Evolutionary conservation across 2,113 vertebrate genomes (phyloP), one percentile per base, ranked within the genome.

Genomic region (Gnathonemus longibarbis): DNA sequence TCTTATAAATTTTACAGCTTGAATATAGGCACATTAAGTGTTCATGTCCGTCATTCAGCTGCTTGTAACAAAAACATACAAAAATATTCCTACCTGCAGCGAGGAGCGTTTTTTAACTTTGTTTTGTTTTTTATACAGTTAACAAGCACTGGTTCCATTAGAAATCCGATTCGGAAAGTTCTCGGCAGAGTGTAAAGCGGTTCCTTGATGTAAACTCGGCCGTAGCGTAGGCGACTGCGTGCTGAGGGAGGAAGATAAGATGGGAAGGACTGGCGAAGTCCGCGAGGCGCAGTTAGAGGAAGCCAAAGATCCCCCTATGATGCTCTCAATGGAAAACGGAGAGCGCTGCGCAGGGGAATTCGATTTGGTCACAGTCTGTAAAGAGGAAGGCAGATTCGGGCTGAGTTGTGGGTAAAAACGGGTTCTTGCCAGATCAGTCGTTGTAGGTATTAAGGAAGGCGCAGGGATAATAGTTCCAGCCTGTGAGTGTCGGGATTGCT

Each of bases 251-350:
- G 96, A 91, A 10, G 96, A 94, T 89, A 97, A 94, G 3, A 95
- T 95, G 5, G 97, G 96, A 31, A 96, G 94, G 24, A 93, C 95
- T 17, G 96, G 96, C 15, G 97, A 94, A 95, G 96, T 96, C 95
- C 97, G 96, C 15, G 96, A 96, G n/a, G 93, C 94, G 90, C 94
- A 96, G 90, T 92, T 92, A 88, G 93, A 92, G 3, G 97, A 94
- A 92, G 95, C 96, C 77, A 96, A 90, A 27, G 96, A 94, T 85
- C 96, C 95, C 0, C 97, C 97, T 91, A 98, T 97, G 93, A 98
- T 97, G 91, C 97, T 98, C 93, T 98, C 98, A 92, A 98, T 98
- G 94, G 97, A 98, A 94, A 98, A 98, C 42, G 98, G 95, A 0
- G 97, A 97, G 8, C 96, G 94, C 91, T 97, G 96, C 92, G 93